Evolutionary conservation across 2,888 invertebrate genomes (phyloP), one percentile per base, ranked within the genome.

Genomic region (Aspidapion aeneum): DNA sequence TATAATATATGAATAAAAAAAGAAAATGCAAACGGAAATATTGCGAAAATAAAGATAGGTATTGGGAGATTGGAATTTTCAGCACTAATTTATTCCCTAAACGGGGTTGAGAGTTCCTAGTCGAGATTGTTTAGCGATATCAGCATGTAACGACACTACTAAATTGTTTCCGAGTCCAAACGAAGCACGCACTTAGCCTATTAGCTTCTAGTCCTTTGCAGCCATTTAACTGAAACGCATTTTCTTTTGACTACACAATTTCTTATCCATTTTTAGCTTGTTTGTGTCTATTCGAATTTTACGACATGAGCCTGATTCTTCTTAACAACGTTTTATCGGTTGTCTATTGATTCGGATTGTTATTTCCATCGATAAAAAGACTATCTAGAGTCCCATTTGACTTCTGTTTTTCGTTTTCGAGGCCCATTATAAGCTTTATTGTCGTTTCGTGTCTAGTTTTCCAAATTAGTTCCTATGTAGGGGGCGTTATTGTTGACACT

Each of bases 101-200:
- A 74, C 73, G 72, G 75, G 74, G 73, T 73, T 73, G 69, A 57
- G 66, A 77, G 75, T 77, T 77, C 77, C 77, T 75, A 77, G 35
- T 71, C 73, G 70, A 75, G 75, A 75, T 74, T 70, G 70, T 72
- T 69, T 70, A 71, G 68, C 72, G 74, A 75, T 75, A 75, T 69
- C 72, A 68, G 65, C 72, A 73, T 77, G 12, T 35, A 77, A 77
- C 76, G 76, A 78, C 72, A 74, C 72, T 73, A 73, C 74, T 77
- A 77, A 77, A 77, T 77, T 74, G 63, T 58, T 57, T 61, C 57
- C 49, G 58, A 54, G 60, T 12, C 3, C 61, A 61, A 60, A 61
- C 61, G 63, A 63, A 66, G 64, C 66, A 66, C 66, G 66, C 66
- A 66, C 64, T 66, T 61, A 61, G 57, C 66, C 61, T 59, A 62